Percentiles rank a stretch among this genome's conserved stretches.
phyloP scores from a whole-genome alignment of 2,113 vertebrate genomes.

The Onychorhynchus coronatus region DNA sequence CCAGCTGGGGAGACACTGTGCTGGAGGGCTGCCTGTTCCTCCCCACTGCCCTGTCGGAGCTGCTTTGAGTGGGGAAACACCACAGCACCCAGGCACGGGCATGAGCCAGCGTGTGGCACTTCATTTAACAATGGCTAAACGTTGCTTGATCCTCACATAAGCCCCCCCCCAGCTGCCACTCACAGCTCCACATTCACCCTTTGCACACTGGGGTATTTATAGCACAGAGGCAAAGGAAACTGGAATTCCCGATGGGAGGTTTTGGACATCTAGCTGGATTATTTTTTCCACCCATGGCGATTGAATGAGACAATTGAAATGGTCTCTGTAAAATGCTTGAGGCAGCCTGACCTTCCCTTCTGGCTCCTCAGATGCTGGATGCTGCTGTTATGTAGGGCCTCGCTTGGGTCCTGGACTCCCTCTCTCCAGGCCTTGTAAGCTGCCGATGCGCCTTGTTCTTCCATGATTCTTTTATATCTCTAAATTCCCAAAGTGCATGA shows the following conservation, averaged over 20 bases:
- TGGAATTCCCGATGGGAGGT: conserved; percentile 25
- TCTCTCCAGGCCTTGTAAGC: not conserved
- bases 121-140: conserved; percentile 44
- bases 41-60: not conserved
- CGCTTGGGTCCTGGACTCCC: not conserved
- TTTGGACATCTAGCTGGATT: conserved; percentile 3
- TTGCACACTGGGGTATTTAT: conserved; percentile 52
- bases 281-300: not conserved
- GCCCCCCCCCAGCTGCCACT: conserved; percentile 29
- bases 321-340: not conserved
- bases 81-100: not conserved
- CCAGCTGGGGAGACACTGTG: fast-evolving
- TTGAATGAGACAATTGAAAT: not conserved
- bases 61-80: not conserved
- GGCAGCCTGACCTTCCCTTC: not conserved
- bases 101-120: conserved; percentile 7
- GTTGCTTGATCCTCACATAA: conserved; percentile 21
- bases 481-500: not conserved
- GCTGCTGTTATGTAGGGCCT: not conserved
- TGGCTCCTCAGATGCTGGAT: not conserved
- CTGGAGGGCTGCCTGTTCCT: not conserved
- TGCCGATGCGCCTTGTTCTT: not conserved
- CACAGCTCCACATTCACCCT: conserved; percentile 19
- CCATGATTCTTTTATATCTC: not conserved
- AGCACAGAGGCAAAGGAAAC: conserved; percentile 46